phyloP scores from a whole-genome alignment of 2,797 vertebrate genomes.

The Loriculus beryllinus region DNA sequence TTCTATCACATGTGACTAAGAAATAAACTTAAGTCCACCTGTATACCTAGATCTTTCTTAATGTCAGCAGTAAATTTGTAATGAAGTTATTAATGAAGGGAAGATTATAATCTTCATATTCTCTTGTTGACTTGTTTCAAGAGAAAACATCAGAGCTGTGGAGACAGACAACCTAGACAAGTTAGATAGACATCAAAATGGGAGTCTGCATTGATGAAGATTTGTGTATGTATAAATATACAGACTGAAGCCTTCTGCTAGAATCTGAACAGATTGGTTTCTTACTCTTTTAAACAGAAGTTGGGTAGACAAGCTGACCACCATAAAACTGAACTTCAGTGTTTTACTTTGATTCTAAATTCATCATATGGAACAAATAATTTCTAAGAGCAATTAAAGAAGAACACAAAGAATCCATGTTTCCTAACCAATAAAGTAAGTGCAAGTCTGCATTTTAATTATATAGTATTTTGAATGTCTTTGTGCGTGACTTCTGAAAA shows the following conservation, averaged over 20 bases:
- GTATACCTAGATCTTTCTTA: neutral
- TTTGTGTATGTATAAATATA: neutral
- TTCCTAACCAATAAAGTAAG: neutral
- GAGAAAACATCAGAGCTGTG: neutral
- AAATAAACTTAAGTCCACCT: neutral
- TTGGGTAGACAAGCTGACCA: neutral
- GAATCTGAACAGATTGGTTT: slow-evolving; percentile 11
- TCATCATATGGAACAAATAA: neutral
- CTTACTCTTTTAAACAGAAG: neutral
- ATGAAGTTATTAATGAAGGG: neutral
- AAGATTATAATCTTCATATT: neutral
- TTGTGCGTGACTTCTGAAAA: neutral
- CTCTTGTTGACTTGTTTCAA: neutral
- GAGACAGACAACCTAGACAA: neutral
- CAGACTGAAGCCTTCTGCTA: neutral
- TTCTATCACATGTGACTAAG: neutral
- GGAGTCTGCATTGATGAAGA: neutral
- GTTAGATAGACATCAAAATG: neutral
- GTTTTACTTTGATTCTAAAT: neutral
- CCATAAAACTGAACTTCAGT: neutral
- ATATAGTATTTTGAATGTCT: neutral
- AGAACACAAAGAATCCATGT: neutral
- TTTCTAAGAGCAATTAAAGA: neutral
- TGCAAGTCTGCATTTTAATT: neutral
- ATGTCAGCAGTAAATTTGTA: neutral